Evolutionary conservation across 2,113 vertebrate species (phyloP), one percentile per base, ranked within the genome.

Genomic region (Odontesthes bonariensis): DNA sequence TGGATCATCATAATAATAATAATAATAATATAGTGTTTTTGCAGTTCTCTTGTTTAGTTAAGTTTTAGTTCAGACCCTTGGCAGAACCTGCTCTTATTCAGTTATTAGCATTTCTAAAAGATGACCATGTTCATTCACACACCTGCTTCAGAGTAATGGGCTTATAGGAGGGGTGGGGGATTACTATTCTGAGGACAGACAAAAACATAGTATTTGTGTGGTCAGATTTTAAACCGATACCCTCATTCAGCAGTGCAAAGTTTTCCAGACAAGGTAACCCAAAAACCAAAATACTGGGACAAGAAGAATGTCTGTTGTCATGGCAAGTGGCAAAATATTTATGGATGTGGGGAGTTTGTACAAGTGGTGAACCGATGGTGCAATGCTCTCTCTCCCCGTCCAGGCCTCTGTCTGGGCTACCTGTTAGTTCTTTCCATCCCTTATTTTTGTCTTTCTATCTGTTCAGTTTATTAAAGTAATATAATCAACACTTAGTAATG

Each of bases 311-410:
- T 83, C 69, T 14, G 66, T 67, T 35, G 81, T 69, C 77, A 27
- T 33, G 82, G 76, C 22, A 75, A 87, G 78, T 4, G 17, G 7
- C 52, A 84, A 75, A 88, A 90, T 90, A 90, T 88, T 88, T 82
- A 70, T 75, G 42, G 56, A 59, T 67, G 55, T 61, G 58, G 9
- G 51, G 27, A 70, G 69, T 64, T 80, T 57, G 75, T 79, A 69
- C 32, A 77, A 68, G 49, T 61, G 80, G 68, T 74, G 77, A 79
- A 47, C 16, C 58, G 54, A 73, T 69, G 73, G 27, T 63, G 38
- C 33, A 80, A 44, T 40, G 35, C 64, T 69, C 19, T 6, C n/a
- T 64, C 40, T 79, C 42, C 19, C 54, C 69, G 23, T 65, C 23
- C 42, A 54, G 73, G 75, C 72, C 77, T 54, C 44, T 51, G 42